phyloP scores from a whole-genome alignment of 92 coral and sea anemone species.

The Porites lobata region DNA sequence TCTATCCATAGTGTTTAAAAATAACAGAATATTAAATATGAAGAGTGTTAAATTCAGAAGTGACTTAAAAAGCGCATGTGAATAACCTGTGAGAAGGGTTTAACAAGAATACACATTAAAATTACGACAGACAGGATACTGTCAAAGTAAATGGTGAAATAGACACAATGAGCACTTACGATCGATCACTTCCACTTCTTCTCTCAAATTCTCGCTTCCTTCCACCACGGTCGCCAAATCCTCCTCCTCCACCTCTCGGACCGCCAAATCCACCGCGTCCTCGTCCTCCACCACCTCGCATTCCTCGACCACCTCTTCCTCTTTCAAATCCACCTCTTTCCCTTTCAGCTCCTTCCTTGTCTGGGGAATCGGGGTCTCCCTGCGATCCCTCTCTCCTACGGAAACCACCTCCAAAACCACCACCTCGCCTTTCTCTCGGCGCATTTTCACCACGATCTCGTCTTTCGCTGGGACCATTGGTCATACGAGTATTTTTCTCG shows the following conservation, averaged over 20 bases:
- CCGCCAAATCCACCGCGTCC: slow-evolving; percentile 87
- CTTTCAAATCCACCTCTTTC: slow-evolving; percentile 76
- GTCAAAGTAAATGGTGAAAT: not conserved
- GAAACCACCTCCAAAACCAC: slow-evolving; percentile 87
- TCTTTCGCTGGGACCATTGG: slow-evolving; percentile 90
- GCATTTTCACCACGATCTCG: slow-evolving; percentile 85
- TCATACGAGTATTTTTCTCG: slow-evolving; percentile 89
- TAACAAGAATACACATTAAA: not conserved
- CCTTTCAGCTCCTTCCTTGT: slow-evolving; percentile 77
- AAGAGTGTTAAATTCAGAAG: not conserved
- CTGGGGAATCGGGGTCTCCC: slow-evolving; percentile 83
- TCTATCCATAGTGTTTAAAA: not conserved
- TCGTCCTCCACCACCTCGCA: slow-evolving; percentile 79
- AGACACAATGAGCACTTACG: slow-evolving; percentile 76
- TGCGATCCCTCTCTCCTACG: slow-evolving; percentile 77
- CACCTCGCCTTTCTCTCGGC: slow-evolving; percentile 83
- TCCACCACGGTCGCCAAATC: slow-evolving; percentile 80
- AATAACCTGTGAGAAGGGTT: not conserved
- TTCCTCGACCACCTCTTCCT: slow-evolving; percentile 82
- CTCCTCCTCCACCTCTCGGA: slow-evolving; percentile 81
- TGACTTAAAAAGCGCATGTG: not conserved
- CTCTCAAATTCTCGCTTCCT: slow-evolving; percentile 97
- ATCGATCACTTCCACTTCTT: slow-evolving; percentile 96
- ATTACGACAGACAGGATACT: not conserved
- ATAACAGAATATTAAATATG: too few species aligned